phyloP scores from a whole-genome alignment of 2,888 invertebrate species.

The Sesia apiformis region DNA sequence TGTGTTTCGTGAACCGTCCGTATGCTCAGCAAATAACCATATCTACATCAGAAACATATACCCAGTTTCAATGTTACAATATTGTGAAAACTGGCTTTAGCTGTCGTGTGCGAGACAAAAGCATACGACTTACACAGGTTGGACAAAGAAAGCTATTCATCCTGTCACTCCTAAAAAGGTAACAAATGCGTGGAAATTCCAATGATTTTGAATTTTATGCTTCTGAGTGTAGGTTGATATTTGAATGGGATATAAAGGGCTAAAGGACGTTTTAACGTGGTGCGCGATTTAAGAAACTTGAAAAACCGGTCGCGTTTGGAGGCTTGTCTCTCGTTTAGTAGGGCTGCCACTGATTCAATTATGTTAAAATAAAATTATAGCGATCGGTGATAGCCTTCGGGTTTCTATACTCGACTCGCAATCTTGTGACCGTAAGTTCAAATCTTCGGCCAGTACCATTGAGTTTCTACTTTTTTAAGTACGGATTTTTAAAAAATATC shows the following conservation, averaged over 20 bases:
- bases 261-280: conserved; percentile 11
- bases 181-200: neutral
- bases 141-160: neutral
- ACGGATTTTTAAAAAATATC: too few relatives aligned
- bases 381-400: too few relatives aligned
- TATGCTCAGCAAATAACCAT: neutral
- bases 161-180: neutral
- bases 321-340: conserved; percentile 42
- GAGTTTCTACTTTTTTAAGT: too few relatives aligned
- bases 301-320: conserved; percentile 46
- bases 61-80: conserved; percentile 20
- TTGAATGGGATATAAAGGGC: conserved; percentile 4
- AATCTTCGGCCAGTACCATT: too few relatives aligned
- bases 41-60: neutral
- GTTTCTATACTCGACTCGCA: too few relatives aligned
- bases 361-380: neutral
- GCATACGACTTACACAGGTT: conserved; percentile 3
- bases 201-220: conserved; percentile 6
- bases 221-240: conserved; percentile 7
- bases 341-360: conserved; percentile 30
- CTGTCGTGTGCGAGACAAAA: conserved; percentile 24
- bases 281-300: conserved; percentile 30
- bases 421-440: too few relatives aligned
- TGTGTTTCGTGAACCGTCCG: neutral
- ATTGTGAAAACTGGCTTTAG: conserved; percentile 52